phyloP scores from a whole-genome alignment of 2,797 vertebrate genomes.

The Meda fulgida region DNA sequence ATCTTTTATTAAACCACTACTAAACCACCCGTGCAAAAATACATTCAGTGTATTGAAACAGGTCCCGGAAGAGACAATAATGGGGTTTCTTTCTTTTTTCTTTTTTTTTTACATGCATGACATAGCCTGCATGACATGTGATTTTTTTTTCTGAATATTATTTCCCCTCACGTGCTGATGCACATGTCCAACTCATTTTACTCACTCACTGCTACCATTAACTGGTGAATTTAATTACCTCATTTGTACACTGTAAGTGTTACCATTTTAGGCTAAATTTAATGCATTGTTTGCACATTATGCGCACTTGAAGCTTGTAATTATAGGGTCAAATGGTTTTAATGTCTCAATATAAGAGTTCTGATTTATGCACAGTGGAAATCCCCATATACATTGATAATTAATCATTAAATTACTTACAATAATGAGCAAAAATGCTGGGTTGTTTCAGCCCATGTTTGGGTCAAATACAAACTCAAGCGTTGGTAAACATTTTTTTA shows the following conservation, averaged over 20 bases:
- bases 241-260: neutral
- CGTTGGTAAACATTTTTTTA: no score
- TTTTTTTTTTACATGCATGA: neutral
- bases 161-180: constrained; percentile 53
- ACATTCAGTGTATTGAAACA: neutral
- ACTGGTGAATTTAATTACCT: neutral
- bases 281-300: neutral
- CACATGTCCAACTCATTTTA: constrained; percentile 25
- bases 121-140: neutral
- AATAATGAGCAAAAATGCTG: neutral
- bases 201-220: no score
- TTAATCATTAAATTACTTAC: neutral
- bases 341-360: neutral
- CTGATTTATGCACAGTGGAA: neutral
- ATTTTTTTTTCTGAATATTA: neutral
- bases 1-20: neutral
- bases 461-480: no score
- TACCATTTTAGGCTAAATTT: neutral
- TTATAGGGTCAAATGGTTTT: neutral
- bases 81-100: no score
- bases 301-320: neutral
- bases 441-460: no score
- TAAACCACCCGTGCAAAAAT: neutral
- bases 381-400: neutral
- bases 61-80: neutral